These are phyloP conservation scores for Actinernus sp. DNA, from an alignment of 92 coral and sea anemone genomes.

Conservation along the genomic window DNA sequence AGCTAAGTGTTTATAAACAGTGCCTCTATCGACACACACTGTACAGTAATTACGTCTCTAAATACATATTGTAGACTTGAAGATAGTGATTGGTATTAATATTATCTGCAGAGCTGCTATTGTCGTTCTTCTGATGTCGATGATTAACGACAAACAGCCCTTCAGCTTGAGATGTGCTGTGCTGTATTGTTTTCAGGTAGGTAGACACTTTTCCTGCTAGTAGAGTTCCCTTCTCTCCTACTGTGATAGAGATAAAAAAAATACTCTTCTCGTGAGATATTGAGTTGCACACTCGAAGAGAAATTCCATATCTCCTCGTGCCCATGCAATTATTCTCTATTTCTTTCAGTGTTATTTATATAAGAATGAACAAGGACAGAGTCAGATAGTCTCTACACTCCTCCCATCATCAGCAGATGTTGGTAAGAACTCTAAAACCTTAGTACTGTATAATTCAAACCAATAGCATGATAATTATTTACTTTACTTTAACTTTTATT, in stretches of 20 bases:
- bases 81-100: no score
- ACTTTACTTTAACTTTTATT: no score
- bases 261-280: no score
- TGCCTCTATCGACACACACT: no score
- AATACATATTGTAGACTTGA: no score
- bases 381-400: constrained; percentile 93
- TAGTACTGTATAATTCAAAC: no score
- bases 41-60: no score
- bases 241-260: no score
- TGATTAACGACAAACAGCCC: constrained; percentile 98
- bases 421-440: constrained; percentile 62
- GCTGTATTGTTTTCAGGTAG: constrained; percentile 95
- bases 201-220: not conserved
- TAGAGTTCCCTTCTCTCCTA: not conserved
- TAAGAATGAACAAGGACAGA: constrained; percentile 95
- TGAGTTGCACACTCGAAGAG: no score
- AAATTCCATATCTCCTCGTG: not conserved
- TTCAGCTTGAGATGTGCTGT: constrained; percentile 93
- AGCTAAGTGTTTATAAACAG: no score
- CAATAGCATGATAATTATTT: no score
- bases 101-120: constrained; percentile 86
- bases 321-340: not conserved
- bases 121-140: constrained; percentile 97
- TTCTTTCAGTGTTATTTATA: constrained; percentile 85
- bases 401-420: constrained; percentile 93